A percentile compares a stretch with the other conserved stretches of the same genome.
These are phyloP conservation scores for Colletes collaris DNA, from an alignment of 2,888 invertebrate genomes.

Conservation along the genomic window DNA sequence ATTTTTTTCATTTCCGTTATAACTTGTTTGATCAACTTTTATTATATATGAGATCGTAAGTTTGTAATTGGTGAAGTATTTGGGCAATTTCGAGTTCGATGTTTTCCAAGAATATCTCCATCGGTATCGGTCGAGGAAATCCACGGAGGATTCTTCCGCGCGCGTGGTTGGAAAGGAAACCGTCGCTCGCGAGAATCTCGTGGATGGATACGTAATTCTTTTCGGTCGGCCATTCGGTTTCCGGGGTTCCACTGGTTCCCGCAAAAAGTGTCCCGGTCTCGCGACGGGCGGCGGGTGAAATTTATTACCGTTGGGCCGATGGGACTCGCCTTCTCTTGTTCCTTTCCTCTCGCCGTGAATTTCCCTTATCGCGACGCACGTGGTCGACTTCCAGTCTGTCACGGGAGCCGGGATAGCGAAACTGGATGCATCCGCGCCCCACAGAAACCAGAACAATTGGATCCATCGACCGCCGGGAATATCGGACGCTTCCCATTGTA, in stretches of 20 bases:
- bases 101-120: slow-evolving; percentile 23
- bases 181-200: background rate
- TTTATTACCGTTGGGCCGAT: slow-evolving; percentile 38
- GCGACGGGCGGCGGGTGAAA: slow-evolving; percentile 15
- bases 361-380: slow-evolving; percentile 57
- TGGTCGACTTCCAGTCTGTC: slow-evolving; percentile 56
- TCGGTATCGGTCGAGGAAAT: slow-evolving; percentile 20
- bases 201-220: slow-evolving; percentile 27
- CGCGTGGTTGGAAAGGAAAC: background rate
- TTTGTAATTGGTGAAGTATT: too few species aligned
- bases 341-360: slow-evolving; percentile 41
- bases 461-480: background rate
- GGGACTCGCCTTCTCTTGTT: too few species aligned
- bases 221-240: slow-evolving; percentile 3
- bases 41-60: too few species aligned
- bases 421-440: background rate
- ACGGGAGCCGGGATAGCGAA: background rate
- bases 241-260: too few species aligned
- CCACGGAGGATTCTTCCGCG: slow-evolving; percentile 27
- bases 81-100: too few species aligned
- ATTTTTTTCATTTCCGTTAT: too few species aligned
- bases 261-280: slow-evolving; percentile 32
- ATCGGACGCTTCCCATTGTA: too few species aligned
- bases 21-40: too few species aligned
- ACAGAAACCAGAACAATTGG: background rate